phyloP scores from a whole-genome alignment of 2,797 vertebrate genomes.

The Lithobates pipiens region DNA sequence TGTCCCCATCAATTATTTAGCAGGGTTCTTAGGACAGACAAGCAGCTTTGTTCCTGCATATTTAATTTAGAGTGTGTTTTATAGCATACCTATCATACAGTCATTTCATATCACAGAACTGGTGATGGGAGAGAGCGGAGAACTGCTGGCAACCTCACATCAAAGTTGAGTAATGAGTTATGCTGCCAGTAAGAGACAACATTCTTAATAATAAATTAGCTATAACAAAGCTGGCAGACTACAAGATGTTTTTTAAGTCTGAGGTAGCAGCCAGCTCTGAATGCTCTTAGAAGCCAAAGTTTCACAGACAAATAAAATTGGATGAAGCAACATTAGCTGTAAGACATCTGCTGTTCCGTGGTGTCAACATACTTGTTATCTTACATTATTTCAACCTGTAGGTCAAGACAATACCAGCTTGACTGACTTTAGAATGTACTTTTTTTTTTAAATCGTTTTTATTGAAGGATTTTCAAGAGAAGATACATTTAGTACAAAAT shows the following conservation, averaged over 20 bases:
- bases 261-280: constrained; percentile 22
- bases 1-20: constrained; percentile 49
- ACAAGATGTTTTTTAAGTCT: constrained; percentile 43
- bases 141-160: constrained; percentile 31
- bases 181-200: constrained; percentile 50
- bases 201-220: constrained; percentile 57
- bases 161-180: constrained; percentile 44
- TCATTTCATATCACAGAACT: constrained; percentile 28
- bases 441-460: too few species aligned
- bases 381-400: constrained; percentile 11
- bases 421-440: not conserved
- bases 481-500: too few species aligned
- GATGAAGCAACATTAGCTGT: constrained; percentile 8
- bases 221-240: constrained; percentile 45
- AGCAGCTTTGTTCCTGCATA: constrained; percentile 35
- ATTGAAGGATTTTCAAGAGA: too few species aligned
- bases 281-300: constrained; percentile 1
- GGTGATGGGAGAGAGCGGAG: not conserved
- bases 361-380: constrained; percentile 13
- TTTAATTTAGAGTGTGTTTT: constrained; percentile 44
- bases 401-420: constrained; percentile 3
- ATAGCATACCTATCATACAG: constrained; percentile 39
- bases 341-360: constrained; percentile 19
- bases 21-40: constrained; percentile 32
- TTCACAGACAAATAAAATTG: constrained; percentile 26